These are phyloP conservation scores for Chrysolina americana DNA, from an alignment of 2,888 invertebrate species.

Conservation along the genomic window DNA sequence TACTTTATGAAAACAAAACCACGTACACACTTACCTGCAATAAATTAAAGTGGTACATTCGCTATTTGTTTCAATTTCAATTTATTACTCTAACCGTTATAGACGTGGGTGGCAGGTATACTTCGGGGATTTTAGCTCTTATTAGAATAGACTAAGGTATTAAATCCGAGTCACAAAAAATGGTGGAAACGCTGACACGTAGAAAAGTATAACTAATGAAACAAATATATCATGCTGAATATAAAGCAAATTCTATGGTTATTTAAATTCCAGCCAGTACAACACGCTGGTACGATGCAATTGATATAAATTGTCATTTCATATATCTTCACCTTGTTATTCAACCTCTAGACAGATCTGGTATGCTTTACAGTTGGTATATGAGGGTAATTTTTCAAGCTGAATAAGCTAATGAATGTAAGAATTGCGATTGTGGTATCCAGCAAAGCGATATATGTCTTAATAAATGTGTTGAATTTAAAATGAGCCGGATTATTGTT, in stretches of 20 bases:
- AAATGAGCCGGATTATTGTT: too few species aligned
- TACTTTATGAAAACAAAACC: background rate
- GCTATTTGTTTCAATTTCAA: conserved; percentile 8
- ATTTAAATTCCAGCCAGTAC: background rate
- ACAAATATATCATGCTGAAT: background rate
- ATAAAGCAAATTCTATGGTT: background rate
- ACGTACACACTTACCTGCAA: background rate
- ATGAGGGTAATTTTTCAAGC: background rate
- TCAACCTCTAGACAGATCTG: too few species aligned
- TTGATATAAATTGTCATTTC: background rate
- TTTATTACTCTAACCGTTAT: background rate
- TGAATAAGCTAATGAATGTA: too few species aligned
- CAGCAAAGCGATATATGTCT: too few species aligned
- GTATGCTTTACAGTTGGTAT: too few species aligned
- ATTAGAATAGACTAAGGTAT: background rate
- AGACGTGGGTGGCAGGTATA: background rate
- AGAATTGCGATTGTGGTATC: too few species aligned
- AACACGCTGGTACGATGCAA: background rate
- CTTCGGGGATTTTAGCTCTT: background rate
- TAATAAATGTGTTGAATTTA: too few species aligned
- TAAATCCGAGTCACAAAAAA: background rate
- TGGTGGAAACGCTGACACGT: background rate
- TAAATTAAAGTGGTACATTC: background rate
- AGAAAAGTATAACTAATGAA: background rate
- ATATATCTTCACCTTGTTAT: too few species aligned